Conservation (phyloP, 2,113 vertebrate genomes). For the Chinchilla lanigera region DNA sequence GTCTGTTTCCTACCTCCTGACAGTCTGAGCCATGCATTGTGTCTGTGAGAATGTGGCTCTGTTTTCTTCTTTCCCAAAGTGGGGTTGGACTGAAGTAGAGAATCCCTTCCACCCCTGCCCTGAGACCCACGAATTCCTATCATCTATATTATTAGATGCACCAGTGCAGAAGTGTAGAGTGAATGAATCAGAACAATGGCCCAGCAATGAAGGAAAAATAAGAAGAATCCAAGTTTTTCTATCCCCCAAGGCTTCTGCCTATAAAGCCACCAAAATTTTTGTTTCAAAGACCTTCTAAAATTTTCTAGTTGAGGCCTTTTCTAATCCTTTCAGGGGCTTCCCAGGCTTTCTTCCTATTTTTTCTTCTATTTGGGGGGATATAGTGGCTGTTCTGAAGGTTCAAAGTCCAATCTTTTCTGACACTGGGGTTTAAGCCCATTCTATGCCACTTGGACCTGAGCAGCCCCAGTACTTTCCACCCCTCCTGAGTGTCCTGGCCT, state of each 20-base stretch:
- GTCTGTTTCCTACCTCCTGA: background rate
- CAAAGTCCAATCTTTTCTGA: background rate
- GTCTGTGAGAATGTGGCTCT: background rate
- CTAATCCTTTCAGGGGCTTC: no score
- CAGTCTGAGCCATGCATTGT: background rate
- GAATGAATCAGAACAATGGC: background rate
- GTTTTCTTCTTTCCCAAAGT: background rate
- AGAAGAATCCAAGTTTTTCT: background rate
- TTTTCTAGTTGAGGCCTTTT: background rate
- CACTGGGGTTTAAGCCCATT: background rate
- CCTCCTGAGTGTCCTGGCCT: background rate
- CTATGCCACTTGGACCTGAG: background rate
- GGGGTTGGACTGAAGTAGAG: background rate
- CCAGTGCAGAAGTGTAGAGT: background rate
- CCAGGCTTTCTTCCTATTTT: background rate
- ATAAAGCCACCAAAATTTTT: background rate
- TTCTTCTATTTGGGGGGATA: background rate
- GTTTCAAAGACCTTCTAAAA: background rate
- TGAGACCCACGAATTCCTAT: background rate
- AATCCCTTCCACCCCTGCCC: background rate
- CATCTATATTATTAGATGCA: background rate
- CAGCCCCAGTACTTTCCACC: background rate
- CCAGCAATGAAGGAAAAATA: background rate
- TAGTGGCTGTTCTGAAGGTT: background rate
- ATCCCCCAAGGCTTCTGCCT: background rate